Evolutionary conservation across 1,140 invertebrate species (phyloP).

Genomic region (Cryptotermes secundus): DNA sequence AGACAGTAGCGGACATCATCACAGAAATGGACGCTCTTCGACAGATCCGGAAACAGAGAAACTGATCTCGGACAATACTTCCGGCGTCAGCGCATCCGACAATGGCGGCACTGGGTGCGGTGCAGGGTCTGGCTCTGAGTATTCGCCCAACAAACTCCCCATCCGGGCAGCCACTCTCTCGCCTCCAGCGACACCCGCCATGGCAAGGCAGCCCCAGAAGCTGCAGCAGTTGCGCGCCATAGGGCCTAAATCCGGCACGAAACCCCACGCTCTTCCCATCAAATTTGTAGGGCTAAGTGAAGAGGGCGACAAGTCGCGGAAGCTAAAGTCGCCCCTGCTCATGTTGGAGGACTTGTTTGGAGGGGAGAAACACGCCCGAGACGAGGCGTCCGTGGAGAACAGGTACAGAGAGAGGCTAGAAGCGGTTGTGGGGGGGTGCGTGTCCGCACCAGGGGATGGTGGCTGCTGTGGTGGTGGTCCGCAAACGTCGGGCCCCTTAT

Average conservation of each 20-base stretch:
- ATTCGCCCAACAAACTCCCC: slow-evolving; percentile 45
- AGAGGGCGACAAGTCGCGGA: slow-evolving; percentile 40
- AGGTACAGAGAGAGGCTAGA: slow-evolving; percentile 38
- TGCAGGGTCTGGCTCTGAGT: slow-evolving; percentile 43
- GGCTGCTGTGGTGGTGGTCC: slow-evolving; percentile 26
- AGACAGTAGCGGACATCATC: slow-evolving; percentile 55
- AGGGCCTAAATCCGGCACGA: slow-evolving; percentile 30
- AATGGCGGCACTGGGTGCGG: slow-evolving; percentile 45
- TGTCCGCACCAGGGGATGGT: slow-evolving; percentile 16
- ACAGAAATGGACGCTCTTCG: slow-evolving; percentile 19
- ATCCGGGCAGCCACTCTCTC: not conserved
- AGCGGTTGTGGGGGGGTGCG: slow-evolving; percentile 24
- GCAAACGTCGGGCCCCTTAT: slow-evolving; percentile 38
- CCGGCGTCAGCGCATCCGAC: slow-evolving; percentile 52
- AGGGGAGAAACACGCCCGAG: slow-evolving; percentile 52
- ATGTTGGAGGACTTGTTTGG: slow-evolving; percentile 43
- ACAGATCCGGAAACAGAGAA: slow-evolving; percentile 74
- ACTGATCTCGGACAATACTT: slow-evolving; percentile 65
- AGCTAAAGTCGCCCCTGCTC: slow-evolving; percentile 42
- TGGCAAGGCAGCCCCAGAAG: not conserved
- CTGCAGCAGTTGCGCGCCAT: slow-evolving; percentile 28
- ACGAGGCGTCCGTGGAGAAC: slow-evolving; percentile 49
- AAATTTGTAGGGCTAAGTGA: slow-evolving; percentile 48
- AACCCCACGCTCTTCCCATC: slow-evolving; percentile 46
- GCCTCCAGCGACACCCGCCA: slow-evolving; percentile 35